Conservation (phyloP, 2,888 invertebrate species). For the Creontiades dilutus region DNA sequence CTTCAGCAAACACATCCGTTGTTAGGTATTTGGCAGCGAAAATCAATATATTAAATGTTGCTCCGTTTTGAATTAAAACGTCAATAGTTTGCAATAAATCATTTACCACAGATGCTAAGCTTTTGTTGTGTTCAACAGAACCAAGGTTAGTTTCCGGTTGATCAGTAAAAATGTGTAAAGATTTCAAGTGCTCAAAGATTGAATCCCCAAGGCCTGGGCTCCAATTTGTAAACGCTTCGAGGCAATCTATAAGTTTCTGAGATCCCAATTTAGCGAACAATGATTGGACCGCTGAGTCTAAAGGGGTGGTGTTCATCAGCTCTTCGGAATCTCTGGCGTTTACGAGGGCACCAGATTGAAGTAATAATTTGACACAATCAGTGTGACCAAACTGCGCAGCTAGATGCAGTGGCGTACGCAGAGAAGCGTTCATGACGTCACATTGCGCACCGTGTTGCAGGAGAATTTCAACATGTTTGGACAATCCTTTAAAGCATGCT, state of each 20-base stretch:
- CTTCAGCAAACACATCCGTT: background rate
- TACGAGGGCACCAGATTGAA: background rate
- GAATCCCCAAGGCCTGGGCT: background rate
- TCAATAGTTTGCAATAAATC: slow-evolving; percentile 10
- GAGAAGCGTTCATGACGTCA: background rate
- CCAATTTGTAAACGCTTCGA: background rate
- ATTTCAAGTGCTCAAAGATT: background rate
- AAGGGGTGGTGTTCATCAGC: background rate
- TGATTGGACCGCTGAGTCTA: slow-evolving; percentile 2
- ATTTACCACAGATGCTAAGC: background rate
- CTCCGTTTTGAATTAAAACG: background rate
- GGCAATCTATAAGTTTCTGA: background rate
- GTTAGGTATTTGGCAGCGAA: background rate
- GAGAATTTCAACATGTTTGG: background rate
- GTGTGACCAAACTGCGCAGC: background rate
- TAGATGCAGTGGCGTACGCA: background rate
- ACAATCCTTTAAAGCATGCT: background rate
- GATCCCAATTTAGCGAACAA: background rate
- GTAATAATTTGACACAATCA: slow-evolving; percentile 30
- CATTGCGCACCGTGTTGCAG: background rate
- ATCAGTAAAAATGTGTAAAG: background rate
- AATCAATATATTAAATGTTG: background rate
- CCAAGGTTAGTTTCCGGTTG: background rate
- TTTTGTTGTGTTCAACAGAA: background rate
- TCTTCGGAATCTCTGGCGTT: slow-evolving; percentile 19